Evolutionary conservation across 1,140 invertebrate genomes (phyloP).

Genomic region (Caenorhabditis tropicalis): DNA sequence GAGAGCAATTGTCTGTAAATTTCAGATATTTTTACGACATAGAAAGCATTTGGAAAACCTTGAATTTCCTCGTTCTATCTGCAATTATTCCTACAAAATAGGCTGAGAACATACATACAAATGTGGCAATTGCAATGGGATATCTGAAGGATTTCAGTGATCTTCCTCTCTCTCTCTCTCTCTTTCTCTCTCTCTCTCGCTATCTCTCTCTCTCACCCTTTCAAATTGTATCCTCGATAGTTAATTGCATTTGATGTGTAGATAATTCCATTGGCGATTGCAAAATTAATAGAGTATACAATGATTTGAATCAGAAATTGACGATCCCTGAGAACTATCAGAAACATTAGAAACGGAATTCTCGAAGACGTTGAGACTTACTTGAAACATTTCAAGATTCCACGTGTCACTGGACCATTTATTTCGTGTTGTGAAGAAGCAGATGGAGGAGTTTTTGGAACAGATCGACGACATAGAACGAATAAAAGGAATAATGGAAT

Average conservation of each 20-base stretch:
- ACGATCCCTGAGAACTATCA: slow-evolving; percentile 29
- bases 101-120: slow-evolving; percentile 16
- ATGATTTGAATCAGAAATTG: slow-evolving; percentile 15
- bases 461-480: slow-evolving; percentile 1
- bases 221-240: slow-evolving; percentile 21
- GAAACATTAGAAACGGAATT: background rate
- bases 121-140: slow-evolving; percentile 8
- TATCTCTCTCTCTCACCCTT: background rate
- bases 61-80: slow-evolving; percentile 15
- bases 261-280: slow-evolving; percentile 7
- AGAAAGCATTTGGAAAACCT: background rate
- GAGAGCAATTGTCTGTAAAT: background rate
- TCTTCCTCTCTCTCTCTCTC: background rate
- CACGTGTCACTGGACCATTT: slow-evolving; percentile 12
- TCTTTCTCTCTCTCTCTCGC: background rate
- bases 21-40: too few species aligned
- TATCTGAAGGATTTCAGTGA: background rate
- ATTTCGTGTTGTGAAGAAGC: background rate
- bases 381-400: slow-evolving; percentile 22
- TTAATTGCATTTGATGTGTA: slow-evolving; percentile 11
- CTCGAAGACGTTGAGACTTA: too few species aligned
- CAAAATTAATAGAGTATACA: slow-evolving; percentile 9
- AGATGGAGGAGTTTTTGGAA: slow-evolving; percentile 8
- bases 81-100: slow-evolving; percentile 17
- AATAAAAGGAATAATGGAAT: slow-evolving; percentile 5